Percentiles rank a stretch among this genome's conserved stretches.
Conservation (phyloP, 2,113 vertebrate species). For the Bufo gargarizans region DNA sequence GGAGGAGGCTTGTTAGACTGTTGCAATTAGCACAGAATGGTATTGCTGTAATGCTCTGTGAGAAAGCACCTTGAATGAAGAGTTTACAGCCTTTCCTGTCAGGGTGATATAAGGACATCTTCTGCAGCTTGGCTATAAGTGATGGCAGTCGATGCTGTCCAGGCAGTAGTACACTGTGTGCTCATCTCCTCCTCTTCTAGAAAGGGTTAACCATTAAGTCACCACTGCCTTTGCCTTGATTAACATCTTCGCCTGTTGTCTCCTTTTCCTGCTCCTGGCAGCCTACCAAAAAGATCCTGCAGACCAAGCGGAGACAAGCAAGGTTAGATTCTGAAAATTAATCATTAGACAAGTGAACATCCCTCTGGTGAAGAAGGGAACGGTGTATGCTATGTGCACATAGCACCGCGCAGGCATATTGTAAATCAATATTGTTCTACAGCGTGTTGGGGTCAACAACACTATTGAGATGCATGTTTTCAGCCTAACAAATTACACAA, state of each 20-base stretch:
- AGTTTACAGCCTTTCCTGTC: constrained; percentile 25
- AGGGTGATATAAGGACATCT: constrained; percentile 40
- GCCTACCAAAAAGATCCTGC: constrained; percentile 49
- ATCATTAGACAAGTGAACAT: constrained; percentile 58
- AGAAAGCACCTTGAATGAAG: constrained; percentile 33
- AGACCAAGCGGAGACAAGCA: constrained; percentile 56
- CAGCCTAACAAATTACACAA: constrained; percentile 49
- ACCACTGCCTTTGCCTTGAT: constrained; percentile 47
- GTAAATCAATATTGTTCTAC: constrained; percentile 57
- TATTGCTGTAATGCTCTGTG: constrained; percentile 32
- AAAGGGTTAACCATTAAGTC: constrained; percentile 52
- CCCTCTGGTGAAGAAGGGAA: constrained; percentile 49
- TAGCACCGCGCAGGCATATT: constrained; percentile 36
- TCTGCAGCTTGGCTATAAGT: neutral
- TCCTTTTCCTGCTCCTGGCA: constrained; percentile 46
- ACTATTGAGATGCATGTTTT: constrained; percentile 47
- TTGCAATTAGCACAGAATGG: neutral
- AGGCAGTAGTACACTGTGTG: neutral
- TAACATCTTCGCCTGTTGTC: constrained; percentile 52
- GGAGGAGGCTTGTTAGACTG: neutral
- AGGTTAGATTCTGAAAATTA: constrained; percentile 57
- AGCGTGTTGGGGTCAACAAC: constrained; percentile 51
- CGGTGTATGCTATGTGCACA: constrained; percentile 36
- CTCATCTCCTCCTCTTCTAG: neutral
- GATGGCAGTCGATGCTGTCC: neutral